These are phyloP conservation scores for Apomyelois bistriatella DNA, from an alignment of 2,888 invertebrate species.

Conservation along the genomic window DNA sequence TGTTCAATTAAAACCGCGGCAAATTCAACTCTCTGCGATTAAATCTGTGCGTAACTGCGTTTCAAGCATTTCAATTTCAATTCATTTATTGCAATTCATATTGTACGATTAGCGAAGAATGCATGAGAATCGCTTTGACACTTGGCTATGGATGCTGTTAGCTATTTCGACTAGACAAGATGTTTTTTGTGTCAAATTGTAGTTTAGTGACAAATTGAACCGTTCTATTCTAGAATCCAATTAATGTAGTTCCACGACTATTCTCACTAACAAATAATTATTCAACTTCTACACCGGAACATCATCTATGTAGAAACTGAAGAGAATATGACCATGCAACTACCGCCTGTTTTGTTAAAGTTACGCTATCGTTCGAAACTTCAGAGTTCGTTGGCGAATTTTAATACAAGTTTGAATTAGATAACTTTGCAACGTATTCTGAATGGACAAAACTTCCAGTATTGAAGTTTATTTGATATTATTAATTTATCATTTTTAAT, in stretches of 20 bases:
- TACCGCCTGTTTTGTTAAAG: neutral
- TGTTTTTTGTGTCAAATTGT: no score
- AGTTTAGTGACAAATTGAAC: no score
- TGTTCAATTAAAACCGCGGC: no score
- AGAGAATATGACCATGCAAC: neutral
- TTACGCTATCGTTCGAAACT: neutral
- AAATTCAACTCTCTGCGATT: no score
- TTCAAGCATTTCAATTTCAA: no score
- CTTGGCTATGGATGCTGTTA: no score
- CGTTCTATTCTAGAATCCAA: neutral
- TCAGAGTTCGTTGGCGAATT: neutral
- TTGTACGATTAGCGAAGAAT: no score
- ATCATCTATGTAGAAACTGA: neutral
- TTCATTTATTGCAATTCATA: no score
- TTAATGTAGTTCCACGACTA: neutral
- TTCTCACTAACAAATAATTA: neutral
- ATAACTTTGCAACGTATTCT: neutral
- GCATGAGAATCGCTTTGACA: no score
- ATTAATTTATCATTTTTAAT: no score
- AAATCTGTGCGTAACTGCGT: no score
- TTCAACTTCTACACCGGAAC: neutral
- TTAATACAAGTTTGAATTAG: neutral
- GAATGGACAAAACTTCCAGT: neutral
- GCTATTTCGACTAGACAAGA: no score
- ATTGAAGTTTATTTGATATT: neutral